Evolutionary conservation across 1,140 invertebrate genomes (phyloP), one percentile per base, ranked within the genome.

Genomic region (Anoplophora glabripennis): DNA sequence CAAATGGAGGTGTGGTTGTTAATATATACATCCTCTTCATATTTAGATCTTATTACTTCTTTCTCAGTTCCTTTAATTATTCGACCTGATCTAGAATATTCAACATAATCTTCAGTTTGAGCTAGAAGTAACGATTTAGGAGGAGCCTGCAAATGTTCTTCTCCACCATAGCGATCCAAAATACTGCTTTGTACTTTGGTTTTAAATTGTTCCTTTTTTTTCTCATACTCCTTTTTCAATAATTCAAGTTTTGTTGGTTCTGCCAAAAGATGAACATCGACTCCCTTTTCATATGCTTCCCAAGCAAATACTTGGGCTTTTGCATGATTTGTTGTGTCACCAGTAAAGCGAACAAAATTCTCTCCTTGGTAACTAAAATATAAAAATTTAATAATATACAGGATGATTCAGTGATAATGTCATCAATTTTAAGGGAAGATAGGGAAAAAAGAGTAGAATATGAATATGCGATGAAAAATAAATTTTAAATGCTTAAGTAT

Each of bases 221-320:
- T 85, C 56, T 92, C 86, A 72, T 93, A 99, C 73, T 98, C 92
- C 55, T 90, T 85, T 69, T 96, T 86, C 10, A 99, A 74, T 54
- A 96, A 73, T 75, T 98, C 96, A 21, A 99, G 76, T 79, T 98
- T 98, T 5, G 98, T 99, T 0, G 97, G 98, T 76, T 99, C 96
- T 10, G 96, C 96, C 52, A 98, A 81, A 21, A 98, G 79, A 79
- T 99, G 94, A 4, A 99, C 93, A 79, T 99, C 96, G 0, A 98
- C 87, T 15, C 94, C 95, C 69, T 89, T 89, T 55, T 93, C 88
- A 72, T 93, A 89, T 0, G 96, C 96, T 72, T 99, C 93, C 97
- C 98, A 99, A 0, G 97, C 96, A 84, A 99, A 99, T 64, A 98
- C 68, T 75, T 99, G 96, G 14, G 93, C 92, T 15, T 86, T 86